Base-by-base conservation (phyloP, 2,113 vertebrate genomes). In the Melanostigma gelatinosum region DNA sequence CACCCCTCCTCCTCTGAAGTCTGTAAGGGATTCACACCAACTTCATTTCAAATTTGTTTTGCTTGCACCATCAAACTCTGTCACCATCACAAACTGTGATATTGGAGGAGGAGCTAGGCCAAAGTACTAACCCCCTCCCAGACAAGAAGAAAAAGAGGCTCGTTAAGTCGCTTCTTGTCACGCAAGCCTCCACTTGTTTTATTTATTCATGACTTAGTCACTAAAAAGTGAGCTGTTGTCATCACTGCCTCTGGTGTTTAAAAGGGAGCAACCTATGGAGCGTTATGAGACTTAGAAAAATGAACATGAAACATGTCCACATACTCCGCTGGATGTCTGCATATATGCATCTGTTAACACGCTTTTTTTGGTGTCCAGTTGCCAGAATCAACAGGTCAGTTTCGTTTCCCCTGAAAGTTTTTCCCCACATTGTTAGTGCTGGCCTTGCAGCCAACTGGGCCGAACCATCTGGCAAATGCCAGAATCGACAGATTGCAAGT, bases 81-180 rank as follows among this genome's bases (percentile, higher is more conserved):
- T 90, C 88, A 88, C 83, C 81, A 78, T 88, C 87, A 89, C 63
- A 75, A 87, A 74, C 77, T 44, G 88, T 90, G 90, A 89, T 83
- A 89, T 85, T 89, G 85, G 75, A 91, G 77, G 75, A 83, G 71
- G 68, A 83, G 83, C 57, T 16, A 44, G 62, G 57, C 58, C 63
- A 62, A 54, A 87, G 75, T 73, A 63, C 64, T 50, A 75, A 57
- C 58, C 80, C 72, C 32, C 78, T 34, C 75, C 61, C 22, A 12
- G 46, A 72, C 54, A 6, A 70, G 66, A 82, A 66, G 55, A 72
- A 34, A 83, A 83, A 78, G 73, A 81, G 68, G 80, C 87, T 84
- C 82, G 83, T 88, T 88, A 92, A 91, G 92, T 86, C 82, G 75
- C 72, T 92, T 85, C 85, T 92, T 89, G 90, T 91, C 90, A 93